A percentile compares a stretch with the other conserved stretches of the same genome.
phyloP scores from a whole-genome alignment of 2,797 vertebrate genomes.

The Lagorchestes hirsutus region DNA sequence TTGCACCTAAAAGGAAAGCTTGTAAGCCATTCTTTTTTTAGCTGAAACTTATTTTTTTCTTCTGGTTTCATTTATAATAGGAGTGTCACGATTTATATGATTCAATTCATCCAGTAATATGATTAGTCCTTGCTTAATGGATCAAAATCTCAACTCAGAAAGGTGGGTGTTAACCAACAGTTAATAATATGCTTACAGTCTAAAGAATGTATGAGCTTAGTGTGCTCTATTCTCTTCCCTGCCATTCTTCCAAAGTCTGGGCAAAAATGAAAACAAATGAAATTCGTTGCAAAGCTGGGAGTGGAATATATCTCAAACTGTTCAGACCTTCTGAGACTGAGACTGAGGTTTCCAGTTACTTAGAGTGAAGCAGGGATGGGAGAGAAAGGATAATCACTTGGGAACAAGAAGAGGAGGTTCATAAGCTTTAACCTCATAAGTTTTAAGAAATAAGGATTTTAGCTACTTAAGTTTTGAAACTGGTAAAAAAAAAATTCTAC shows the following conservation, averaged over 20 bases:
- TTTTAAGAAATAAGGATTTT: background rate
- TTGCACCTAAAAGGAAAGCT: background rate
- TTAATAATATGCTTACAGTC: background rate
- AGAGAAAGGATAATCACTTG: background rate
- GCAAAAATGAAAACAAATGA: background rate
- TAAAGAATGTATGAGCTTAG: background rate
- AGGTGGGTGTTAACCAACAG: background rate
- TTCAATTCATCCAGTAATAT: background rate
- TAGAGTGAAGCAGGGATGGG: background rate
- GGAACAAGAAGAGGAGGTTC: background rate
- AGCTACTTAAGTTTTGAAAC: background rate
- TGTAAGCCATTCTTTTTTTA: background rate
- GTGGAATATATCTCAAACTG: background rate
- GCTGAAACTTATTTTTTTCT: background rate
- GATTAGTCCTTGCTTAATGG: background rate
- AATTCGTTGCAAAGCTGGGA: background rate
- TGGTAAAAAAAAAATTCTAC: background rate
- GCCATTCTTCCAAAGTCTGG: background rate
- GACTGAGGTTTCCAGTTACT: background rate
- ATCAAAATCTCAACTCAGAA: background rate
- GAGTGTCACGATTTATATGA: background rate
- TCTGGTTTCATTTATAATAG: background rate
- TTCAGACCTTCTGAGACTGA: background rate
- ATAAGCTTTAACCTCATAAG: background rate
- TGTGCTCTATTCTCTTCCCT: background rate